A percentile compares a stretch with the other conserved stretches of the same genome.
phyloP scores from a whole-genome alignment of 1,140 invertebrate genomes.

The Zaprionus africanus region DNA sequence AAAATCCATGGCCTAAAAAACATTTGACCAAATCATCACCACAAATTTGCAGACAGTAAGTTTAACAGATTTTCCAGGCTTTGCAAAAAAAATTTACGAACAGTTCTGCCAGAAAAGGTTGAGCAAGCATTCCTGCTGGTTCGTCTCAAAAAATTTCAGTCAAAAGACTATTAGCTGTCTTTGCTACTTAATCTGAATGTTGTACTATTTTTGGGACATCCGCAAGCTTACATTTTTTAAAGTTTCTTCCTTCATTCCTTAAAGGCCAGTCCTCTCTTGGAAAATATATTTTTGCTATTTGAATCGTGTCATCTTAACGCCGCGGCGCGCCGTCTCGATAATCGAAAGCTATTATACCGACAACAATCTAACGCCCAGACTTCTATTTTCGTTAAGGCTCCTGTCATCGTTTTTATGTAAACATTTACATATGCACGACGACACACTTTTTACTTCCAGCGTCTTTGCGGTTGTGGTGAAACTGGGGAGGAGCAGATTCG shows the following conservation, averaged over 20 bases:
- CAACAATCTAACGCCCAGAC: conserved; percentile 68
- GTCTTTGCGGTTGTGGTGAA: conserved; percentile 50
- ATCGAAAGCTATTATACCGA: conserved; percentile 80
- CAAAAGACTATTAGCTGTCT: no score
- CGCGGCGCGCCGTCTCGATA: conserved; percentile 46
- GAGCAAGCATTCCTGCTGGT: no score
- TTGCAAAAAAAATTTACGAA: no score
- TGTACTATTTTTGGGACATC: no score
- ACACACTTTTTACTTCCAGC: conserved; percentile 64
- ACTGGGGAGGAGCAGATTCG: not conserved
- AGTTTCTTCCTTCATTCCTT: not conserved
- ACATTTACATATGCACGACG: conserved; percentile 78
- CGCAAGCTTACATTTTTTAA: not conserved
- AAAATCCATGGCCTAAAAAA: no score
- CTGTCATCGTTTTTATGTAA: conserved; percentile 64
- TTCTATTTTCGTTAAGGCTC: conserved; percentile 20
- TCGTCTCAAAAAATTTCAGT: no score
- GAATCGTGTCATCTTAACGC: conserved; percentile 12
- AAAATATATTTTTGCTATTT: conserved; percentile 11
- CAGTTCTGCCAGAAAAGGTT: no score
- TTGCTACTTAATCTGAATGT: no score
- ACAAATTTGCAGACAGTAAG: no score
- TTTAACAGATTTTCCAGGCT: no score
- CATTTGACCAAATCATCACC: no score
- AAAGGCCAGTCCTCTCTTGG: not conserved